phyloP scores from a whole-genome alignment of 2,113 vertebrate species.

The Girardinichthys multiradiatus region DNA sequence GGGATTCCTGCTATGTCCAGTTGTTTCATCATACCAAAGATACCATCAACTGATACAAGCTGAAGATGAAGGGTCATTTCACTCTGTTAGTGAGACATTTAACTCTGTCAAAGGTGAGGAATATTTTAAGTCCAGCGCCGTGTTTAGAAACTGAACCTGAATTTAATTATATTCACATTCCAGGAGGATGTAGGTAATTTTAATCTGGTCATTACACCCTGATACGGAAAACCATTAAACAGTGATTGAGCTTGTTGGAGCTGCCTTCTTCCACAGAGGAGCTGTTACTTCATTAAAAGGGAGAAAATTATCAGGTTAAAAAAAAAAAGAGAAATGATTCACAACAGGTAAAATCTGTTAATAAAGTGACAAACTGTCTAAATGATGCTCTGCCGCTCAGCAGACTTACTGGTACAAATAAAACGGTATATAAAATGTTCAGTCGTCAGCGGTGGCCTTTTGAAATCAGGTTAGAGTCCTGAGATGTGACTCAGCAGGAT shows the following conservation, averaged over 20 bases:
- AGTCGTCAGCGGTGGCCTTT: slow-evolving; percentile 24
- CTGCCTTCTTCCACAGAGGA: background rate
- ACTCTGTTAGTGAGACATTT: background rate
- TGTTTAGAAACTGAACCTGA: background rate
- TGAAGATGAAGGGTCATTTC: background rate
- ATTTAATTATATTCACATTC: slow-evolving; percentile 7
- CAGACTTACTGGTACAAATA: background rate
- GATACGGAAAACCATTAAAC: slow-evolving; percentile 13
- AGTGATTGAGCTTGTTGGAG: background rate
- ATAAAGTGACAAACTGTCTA: too few relatives aligned
- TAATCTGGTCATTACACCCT: background rate
- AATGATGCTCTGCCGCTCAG: too few relatives aligned
- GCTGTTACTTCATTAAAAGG: background rate
- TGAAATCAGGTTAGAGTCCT: slow-evolving; percentile 23
- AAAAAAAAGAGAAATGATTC: background rate
- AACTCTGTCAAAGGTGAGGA: background rate
- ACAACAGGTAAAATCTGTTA: background rate
- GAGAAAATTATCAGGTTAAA: background rate
- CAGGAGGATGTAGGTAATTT: background rate
- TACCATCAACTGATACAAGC: slow-evolving; percentile 16
- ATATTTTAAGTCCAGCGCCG: background rate
- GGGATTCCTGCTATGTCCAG: slow-evolving; percentile 5
- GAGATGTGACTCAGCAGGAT: slow-evolving; percentile 46
- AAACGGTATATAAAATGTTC: background rate
- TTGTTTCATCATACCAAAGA: slow-evolving; percentile 40